A percentile compares a stretch with the other conserved stretches of the same genome.
These are phyloP conservation scores for Nomada fucata DNA, from an alignment of 2,888 invertebrate species.

Conservation along the genomic window DNA sequence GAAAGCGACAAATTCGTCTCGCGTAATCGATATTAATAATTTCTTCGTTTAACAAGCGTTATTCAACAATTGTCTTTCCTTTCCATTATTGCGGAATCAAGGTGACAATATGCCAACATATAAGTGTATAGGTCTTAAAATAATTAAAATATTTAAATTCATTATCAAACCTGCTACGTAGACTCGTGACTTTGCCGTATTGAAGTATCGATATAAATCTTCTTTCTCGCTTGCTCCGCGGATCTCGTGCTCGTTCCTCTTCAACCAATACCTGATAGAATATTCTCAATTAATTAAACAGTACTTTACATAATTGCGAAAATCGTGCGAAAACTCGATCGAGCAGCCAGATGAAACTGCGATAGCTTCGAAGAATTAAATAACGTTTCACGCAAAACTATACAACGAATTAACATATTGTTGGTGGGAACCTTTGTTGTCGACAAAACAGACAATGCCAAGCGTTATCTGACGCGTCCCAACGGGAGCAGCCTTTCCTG, in stretches of 20 bases:
- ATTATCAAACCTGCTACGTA: slow-evolving; percentile 73
- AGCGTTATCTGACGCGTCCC: slow-evolving; percentile 76
- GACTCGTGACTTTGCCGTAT: slow-evolving; percentile 75
- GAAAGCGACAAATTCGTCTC: slow-evolving; percentile 8
- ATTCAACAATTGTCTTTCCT: background rate
- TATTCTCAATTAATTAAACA: background rate
- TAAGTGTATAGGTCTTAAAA: background rate
- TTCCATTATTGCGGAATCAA: too few species aligned
- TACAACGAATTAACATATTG: slow-evolving; percentile 7
- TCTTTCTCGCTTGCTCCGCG: slow-evolving; percentile 65
- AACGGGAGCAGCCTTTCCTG: slow-evolving; percentile 79
- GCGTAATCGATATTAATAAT: background rate
- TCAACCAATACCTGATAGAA: slow-evolving; percentile 73
- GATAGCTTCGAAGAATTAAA: background rate
- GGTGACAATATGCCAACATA: background rate
- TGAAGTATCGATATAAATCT: slow-evolving; percentile 70
- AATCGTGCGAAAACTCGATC: background rate
- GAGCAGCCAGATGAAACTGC: background rate
- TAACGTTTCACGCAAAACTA: background rate
- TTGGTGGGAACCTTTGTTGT: slow-evolving; percentile 76
- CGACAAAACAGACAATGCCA: slow-evolving; percentile 81
- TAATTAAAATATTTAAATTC: background rate
- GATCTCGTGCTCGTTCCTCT: slow-evolving; percentile 74
- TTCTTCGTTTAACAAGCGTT: too few species aligned
- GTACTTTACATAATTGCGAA: background rate